phyloP scores from a whole-genome alignment of 2,888 invertebrate species.

The Zygothrica quintamaculata region DNA sequence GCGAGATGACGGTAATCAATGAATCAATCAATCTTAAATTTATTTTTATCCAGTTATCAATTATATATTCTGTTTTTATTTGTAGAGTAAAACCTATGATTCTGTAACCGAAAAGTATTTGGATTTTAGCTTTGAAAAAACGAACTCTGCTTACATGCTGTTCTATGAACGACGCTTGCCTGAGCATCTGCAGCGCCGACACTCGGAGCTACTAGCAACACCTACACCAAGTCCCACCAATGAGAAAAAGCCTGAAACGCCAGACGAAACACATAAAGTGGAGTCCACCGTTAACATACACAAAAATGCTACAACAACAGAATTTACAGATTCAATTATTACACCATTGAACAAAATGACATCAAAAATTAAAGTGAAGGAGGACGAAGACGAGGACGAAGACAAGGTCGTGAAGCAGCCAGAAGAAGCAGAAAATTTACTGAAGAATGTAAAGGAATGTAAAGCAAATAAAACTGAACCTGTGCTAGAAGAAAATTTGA shows the following conservation, averaged over 20 bases:
- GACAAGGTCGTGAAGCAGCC: too few relatives aligned
- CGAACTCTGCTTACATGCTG: constrained; percentile 98
- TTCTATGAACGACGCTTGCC: constrained; percentile 93
- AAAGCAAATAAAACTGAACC: neutral
- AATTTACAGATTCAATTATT: constrained; percentile 5
- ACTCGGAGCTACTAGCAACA: constrained; percentile 80
- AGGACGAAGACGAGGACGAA: constrained; percentile 6
- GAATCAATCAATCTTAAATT: too few relatives aligned
- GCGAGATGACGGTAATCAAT: constrained; percentile 94
- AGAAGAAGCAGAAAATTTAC: too few relatives aligned
- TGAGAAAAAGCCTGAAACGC: constrained; percentile 57
- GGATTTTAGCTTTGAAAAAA: constrained; percentile 99
- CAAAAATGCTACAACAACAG: constrained; percentile 18
- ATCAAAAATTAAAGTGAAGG: constrained; percentile 3
- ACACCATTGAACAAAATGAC: neutral
- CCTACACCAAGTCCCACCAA: constrained; percentile 70
- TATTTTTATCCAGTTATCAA: too few relatives aligned
- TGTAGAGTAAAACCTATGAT: constrained; percentile 96
- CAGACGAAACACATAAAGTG: constrained; percentile 28
- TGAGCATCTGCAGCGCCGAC: constrained; percentile 83
- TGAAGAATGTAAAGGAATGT: too few relatives aligned
- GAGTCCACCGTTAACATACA: constrained; percentile 24
- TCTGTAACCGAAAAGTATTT: constrained; percentile 98
- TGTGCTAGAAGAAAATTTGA: neutral
- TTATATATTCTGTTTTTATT: too few relatives aligned